Evolutionary conservation across 2,797 vertebrate genomes (phyloP), one percentile per base, ranked within the genome.

Genomic region (Yasuhikotakia modesta): DNA sequence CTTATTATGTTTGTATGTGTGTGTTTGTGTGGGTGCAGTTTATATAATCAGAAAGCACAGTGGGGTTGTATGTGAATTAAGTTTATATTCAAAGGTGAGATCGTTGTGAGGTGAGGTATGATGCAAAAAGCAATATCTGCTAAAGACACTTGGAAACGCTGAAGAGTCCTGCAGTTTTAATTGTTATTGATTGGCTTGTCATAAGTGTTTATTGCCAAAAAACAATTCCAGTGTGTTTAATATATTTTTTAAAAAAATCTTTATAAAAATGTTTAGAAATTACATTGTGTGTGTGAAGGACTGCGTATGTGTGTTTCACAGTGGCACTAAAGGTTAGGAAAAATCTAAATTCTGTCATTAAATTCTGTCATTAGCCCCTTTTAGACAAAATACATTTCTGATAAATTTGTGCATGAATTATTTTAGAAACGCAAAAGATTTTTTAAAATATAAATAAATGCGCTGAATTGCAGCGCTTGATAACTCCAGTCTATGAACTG

Each of bases 151-250:
- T 50, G 67, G 30, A 32, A 32, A 2, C 5, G 2, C 64, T 35
- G 53, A 27, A 73, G 5, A 13, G 58, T 58, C 52, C 46, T 39
- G 60, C 58, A 45, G 30, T 65, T 76, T 76, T 48, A 22, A 21
- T 70, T 8, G 65, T 80, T 46, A 39, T 77, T 30, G 2, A 64
- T 53, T 45, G 8, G 84, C 81, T 86, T 81, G 86, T 75, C 76
- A 81, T 71, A 65, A 70, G 74, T 77, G 45, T 66, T 53, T 70
- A 22, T 65, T 82, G 80, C 88, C 82, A 82, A 90, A 90, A 85
- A 85, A 88, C 85, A 87, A 90, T 87, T 89, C 91, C 91, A 91
- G 92, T 92, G 91, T 87, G 73, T 84, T 84, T 58, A 73, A 70
- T 65, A 82, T n/a, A n/a, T n/a, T n/a, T n/a, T 64, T 52, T 39